Base-by-base conservation (phyloP, 2,797 vertebrate species). In the Eulemur rubriventer region DNA sequence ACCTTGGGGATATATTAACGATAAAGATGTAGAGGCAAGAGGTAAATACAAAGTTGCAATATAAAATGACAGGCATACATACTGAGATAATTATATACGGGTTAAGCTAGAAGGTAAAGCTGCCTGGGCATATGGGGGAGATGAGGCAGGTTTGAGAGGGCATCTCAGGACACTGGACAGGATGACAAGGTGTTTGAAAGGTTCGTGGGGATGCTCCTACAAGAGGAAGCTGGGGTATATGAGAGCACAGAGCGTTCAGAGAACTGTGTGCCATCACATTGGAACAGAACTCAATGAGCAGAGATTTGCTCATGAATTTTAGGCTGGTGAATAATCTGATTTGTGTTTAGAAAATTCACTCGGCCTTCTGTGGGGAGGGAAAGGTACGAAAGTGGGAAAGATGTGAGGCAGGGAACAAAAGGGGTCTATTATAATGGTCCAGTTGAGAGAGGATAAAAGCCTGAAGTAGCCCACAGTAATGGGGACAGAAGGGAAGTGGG, bases 281-380 rank as follows among this genome's bases (percentile, higher is more conserved):
- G 20, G 46, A 80, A 55, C 26, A 69, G 28, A 89, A 92, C 72
- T 92, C 14, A 41, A 28, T 0, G 8, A 14, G 35, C n/a, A 86
- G 17, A 8, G 52, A 65, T 84, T 75, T 88, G 26, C 76, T 52
- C 48, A 88, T 78, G 33, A 65, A 72, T 91, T 94, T 89, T 33
- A 91, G 81, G 46, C n/a, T 84, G 26, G 57, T 46, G 3, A 90
- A 26, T 30, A 26, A 93, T 85, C 35, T 69, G n/a, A 57, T 83
- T 63, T 90, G 35, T 52, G 35, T 83, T 83, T 48, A 80, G 75
- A 93, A 92, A 84, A 81, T 46, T 87, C 28, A 83, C 11, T 92
- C 67, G 65, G 4, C 72, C 70, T 50, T 93, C 59, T 55, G 1
- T 50, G 35, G 7, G 4, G 6, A 90, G 24, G 9, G 20, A 78